These are phyloP conservation scores for Pteruthius melanotis DNA, from an alignment of 2,113 vertebrate genomes.

Conservation along the genomic window DNA sequence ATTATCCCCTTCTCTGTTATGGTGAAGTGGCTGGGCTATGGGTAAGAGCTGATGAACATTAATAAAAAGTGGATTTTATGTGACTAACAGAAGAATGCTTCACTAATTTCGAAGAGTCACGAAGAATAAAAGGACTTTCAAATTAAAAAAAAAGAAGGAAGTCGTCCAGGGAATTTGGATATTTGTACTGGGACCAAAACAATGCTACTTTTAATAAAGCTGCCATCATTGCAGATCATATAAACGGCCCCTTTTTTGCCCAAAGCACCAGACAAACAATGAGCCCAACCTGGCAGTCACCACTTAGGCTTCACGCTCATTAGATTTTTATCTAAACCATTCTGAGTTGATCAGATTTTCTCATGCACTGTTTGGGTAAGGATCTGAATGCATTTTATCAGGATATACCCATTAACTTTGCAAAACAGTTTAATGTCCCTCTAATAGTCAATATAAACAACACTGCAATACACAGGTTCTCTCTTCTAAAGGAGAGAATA, in stretches of 20 bases:
- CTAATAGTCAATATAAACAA: not conserved
- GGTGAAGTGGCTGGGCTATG: not conserved
- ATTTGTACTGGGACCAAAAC: conserved; percentile 24
- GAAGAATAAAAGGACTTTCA: conserved; percentile 2
- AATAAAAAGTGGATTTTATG: not conserved
- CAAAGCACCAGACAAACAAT: not conserved
- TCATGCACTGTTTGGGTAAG: not conserved
- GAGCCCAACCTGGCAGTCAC: not conserved
- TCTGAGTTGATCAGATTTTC: not conserved
- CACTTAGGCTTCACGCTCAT: not conserved
- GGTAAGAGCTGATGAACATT: not conserved
- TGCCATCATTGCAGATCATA: not conserved
- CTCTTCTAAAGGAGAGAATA: not conserved
- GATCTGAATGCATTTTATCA: not conserved
- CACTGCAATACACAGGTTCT: not conserved
- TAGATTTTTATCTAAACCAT: conserved; percentile 8
- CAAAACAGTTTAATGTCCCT: not conserved
- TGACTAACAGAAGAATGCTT: not conserved
- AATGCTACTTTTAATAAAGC: conserved; percentile 27
- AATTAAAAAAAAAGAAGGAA: not conserved
- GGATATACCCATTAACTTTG: not conserved
- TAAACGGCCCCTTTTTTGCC: not conserved
- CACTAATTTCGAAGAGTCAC: not conserved
- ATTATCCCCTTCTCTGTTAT: conserved; percentile 34
- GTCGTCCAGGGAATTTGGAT: conserved; percentile 4